phyloP scores from a whole-genome alignment of 2,113 vertebrate species.

The Megalops atlanticus region DNA sequence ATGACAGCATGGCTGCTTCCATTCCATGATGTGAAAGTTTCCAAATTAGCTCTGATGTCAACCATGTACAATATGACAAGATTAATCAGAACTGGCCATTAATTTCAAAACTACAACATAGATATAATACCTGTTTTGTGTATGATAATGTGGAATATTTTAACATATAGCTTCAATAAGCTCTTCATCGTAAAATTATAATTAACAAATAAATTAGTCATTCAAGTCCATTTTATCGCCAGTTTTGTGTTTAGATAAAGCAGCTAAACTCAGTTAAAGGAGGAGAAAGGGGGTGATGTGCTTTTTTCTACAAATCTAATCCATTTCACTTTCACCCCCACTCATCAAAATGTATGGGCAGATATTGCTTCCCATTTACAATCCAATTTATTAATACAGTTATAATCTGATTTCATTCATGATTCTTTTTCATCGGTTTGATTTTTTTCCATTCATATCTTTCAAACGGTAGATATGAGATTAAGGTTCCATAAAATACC shows the following conservation, averaged over 20 bases:
- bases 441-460: neutral
- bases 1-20: neutral
- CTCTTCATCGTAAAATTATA: neutral
- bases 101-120: neutral
- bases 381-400: neutral
- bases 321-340: neutral
- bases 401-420: neutral
- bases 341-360: neutral
- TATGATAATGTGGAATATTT: neutral
- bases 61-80: neutral
- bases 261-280: no score
- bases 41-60: neutral
- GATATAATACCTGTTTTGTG: neutral
- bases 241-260: neutral
- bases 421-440: neutral
- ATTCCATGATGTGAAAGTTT: neutral
- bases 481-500: constrained; percentile 12
- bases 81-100: neutral
- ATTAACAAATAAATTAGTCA: neutral
- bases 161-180: neutral
- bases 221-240: neutral
- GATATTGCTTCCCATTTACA: no score
- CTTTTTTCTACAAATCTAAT: neutral
- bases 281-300: neutral
- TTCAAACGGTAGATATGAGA: neutral